phyloP scores from a whole-genome alignment of 2,113 vertebrate genomes.

The Electrona antarctica region DNA sequence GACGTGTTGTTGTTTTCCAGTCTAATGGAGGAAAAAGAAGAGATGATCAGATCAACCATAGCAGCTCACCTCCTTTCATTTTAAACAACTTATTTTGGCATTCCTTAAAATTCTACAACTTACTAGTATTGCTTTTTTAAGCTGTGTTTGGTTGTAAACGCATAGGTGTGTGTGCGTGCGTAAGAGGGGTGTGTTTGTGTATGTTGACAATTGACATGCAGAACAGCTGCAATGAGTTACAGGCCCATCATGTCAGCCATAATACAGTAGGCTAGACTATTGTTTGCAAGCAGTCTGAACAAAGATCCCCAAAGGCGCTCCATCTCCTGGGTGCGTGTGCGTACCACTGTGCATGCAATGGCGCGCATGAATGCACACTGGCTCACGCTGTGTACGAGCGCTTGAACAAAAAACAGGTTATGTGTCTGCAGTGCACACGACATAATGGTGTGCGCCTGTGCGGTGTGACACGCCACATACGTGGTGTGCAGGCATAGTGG shows the following conservation, averaged over 20 bases:
- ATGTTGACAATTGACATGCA: conserved; percentile 1
- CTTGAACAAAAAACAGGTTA: neutral
- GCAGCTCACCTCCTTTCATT: neutral
- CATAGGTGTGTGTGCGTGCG: neutral
- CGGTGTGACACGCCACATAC: neutral
- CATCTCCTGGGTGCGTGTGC: conserved; percentile 16
- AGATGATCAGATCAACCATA: conserved; percentile 18
- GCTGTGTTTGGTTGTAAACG: neutral
- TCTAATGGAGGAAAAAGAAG: conserved; percentile 15
- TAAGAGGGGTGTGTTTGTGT: neutral
- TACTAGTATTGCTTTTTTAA: conserved; percentile 1
- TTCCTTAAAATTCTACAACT: neutral
- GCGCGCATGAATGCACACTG: conserved; percentile 2
- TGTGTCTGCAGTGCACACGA: no score
- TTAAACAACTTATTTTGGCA: neutral
- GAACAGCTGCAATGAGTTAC: conserved; percentile 50
- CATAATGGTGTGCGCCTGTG: no score
- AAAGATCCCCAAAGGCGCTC: conserved; percentile 32
- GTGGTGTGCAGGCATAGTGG: no score
- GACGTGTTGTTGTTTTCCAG: conserved; percentile 17
- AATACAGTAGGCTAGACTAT: conserved; percentile 30
- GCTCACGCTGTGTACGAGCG: conserved; percentile 8
- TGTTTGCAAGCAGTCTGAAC: conserved; percentile 50
- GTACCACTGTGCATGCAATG: conserved; percentile 18
- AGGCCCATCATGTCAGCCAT: conserved; percentile 27